phyloP scores from a whole-genome alignment of 2,888 invertebrate species.

The Halictus quadricinctus region DNA sequence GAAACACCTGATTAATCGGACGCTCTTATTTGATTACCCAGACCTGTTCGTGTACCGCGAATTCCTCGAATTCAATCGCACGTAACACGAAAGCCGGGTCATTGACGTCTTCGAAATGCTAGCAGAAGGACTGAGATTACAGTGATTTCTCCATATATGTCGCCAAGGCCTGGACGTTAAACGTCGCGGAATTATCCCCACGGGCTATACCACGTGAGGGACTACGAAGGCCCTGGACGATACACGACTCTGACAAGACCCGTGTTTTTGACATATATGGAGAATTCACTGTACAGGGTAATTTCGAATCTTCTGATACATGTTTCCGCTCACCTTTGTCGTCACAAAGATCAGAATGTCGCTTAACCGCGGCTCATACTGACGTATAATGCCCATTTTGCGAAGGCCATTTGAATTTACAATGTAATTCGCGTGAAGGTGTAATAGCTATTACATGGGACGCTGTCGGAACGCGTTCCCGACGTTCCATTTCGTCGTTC shows the following conservation, averaged over 20 bases:
- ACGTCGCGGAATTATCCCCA: too few relatives aligned
- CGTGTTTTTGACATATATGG: too few relatives aligned
- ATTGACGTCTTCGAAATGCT: background rate
- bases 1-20: constrained; percentile 29
- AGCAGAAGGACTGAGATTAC: too few relatives aligned
- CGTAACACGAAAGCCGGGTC: background rate
- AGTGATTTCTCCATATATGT: too few relatives aligned
- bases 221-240: too few relatives aligned
- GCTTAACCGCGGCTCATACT: background rate
- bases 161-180: too few relatives aligned
- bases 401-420: background rate
- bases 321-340: too few relatives aligned
- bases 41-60: background rate
- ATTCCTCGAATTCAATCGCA: background rate
- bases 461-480: background rate
- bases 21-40: constrained; percentile 1
- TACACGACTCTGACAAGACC: too few relatives aligned
- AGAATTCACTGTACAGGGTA: too few relatives aligned
- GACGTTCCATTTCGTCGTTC: background rate
- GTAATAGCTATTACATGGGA: background rate
- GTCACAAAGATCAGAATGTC: background rate
- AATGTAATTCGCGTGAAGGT: background rate
- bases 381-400: background rate
- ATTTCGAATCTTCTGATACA: too few relatives aligned
- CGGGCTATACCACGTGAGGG: too few relatives aligned